Conservation (phyloP, 2,888 invertebrate species). For the Platypus cylindrus region DNA sequence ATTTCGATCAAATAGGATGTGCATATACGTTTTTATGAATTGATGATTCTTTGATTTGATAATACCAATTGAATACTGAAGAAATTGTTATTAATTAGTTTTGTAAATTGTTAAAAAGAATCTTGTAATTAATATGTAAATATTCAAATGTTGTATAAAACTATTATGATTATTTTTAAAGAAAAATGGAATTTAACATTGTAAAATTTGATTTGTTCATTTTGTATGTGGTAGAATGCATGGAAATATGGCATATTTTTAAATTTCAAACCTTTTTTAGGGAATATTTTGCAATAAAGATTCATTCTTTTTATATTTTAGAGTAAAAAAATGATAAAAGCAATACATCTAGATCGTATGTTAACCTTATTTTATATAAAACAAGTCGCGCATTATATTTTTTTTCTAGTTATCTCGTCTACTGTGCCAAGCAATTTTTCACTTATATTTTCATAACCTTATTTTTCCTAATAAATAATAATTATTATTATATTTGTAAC, state of each 20-base stretch:
- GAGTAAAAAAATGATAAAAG: slow-evolving; percentile 1
- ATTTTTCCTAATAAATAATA: slow-evolving; percentile 19
- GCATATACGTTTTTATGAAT: no score
- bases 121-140: slow-evolving; percentile 31
- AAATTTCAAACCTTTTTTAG: no score
- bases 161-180: slow-evolving; percentile 20
- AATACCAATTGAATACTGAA: slow-evolving; percentile 3
- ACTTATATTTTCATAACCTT: no score
- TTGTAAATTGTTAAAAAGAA: slow-evolving; percentile 26
- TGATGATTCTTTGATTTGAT: no score
- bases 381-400: no score
- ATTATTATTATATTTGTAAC: slow-evolving; percentile 30
- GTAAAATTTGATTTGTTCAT: slow-evolving; percentile 31
- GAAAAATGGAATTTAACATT: slow-evolving; percentile 29
- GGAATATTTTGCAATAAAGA: slow-evolving; percentile 13
- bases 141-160: slow-evolving; percentile 29
- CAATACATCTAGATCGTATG: no score
- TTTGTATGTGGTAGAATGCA: slow-evolving; percentile 18
- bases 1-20: no score
- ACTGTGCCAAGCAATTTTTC: no score
- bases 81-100: slow-evolving; percentile 12
- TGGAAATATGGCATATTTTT: slow-evolving; percentile 9
- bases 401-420: no score
- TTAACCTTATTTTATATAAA: no score
- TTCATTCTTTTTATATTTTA: slow-evolving; percentile 3